These are phyloP conservation scores for human (Homo sapiens) DNA, from an alignment of 2,113 vertebrate genomes.

Conservation along the genomic window DNA sequence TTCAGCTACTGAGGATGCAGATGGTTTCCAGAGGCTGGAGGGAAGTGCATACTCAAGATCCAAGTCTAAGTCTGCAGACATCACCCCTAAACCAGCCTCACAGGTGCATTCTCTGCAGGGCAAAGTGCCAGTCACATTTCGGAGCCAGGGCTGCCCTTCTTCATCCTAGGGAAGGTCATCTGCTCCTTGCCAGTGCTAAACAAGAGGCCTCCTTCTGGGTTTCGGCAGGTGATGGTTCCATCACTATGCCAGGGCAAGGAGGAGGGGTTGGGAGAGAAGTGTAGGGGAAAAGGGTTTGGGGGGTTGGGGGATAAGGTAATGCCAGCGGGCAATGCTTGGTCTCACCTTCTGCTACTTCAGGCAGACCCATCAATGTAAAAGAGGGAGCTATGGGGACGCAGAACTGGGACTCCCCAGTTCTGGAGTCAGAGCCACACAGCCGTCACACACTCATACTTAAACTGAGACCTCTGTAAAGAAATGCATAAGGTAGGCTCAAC, in stretches of 20 bases:
- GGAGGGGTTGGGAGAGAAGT: too few species aligned
- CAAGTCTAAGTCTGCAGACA: neutral
- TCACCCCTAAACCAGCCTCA: neutral
- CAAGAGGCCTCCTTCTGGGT: neutral
- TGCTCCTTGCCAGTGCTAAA: neutral
- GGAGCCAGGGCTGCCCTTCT: neutral
- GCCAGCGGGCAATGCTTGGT: neutral
- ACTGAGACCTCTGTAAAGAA: neutral
- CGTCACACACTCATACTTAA: neutral
- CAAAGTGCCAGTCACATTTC: rapidly evolving
- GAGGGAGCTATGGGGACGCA: rapidly evolving
- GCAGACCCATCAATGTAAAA: neutral
- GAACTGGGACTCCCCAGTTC: too few species aligned
- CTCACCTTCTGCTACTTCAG: neutral
- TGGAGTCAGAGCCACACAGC: neutral
- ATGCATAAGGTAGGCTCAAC: neutral
- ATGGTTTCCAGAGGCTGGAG: neutral
- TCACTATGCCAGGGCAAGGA: too few species aligned
- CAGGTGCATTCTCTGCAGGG: neutral
- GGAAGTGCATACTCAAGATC: rapidly evolving
- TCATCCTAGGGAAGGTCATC: neutral
- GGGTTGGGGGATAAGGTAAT: neutral
- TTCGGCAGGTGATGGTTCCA: neutral
- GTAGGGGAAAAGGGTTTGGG: too few species aligned
- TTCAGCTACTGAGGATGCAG: neutral